phyloP scores from a whole-genome alignment of 2,888 invertebrate genomes.

The Pogonocherus hispidulus region DNA sequence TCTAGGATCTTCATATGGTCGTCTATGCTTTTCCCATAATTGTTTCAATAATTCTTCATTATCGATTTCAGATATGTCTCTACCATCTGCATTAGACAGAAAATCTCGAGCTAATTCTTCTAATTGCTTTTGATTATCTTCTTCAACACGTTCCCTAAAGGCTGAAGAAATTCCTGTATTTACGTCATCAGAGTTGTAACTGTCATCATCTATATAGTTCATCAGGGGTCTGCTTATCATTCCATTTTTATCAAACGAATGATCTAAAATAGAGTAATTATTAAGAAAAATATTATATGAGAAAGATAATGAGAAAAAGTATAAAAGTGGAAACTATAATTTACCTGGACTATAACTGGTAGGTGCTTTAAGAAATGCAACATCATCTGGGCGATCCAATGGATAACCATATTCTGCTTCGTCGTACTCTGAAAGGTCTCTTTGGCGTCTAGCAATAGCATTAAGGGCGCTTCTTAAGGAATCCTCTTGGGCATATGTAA shows the following conservation, averaged over 20 bases:
- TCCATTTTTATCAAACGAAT: background rate
- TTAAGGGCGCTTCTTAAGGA: conserved; percentile 68
- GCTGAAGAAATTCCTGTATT: conserved; percentile 69
- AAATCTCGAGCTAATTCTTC: conserved; percentile 61
- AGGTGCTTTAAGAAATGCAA: conserved; percentile 52
- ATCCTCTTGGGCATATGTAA: conserved; percentile 64
- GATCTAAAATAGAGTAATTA: conserved; percentile 6
- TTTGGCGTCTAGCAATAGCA: conserved; percentile 69
- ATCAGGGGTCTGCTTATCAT: conserved; percentile 38
- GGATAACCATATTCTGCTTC: conserved; percentile 55
- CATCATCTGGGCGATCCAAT: conserved; percentile 54
- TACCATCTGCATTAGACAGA: conserved; percentile 57
- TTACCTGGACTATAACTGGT: conserved; percentile 46
- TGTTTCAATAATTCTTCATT: conserved; percentile 70
- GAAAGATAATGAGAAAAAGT: too few relatives aligned
- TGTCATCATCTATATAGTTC: conserved; percentile 58
- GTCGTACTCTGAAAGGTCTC: conserved; percentile 60
- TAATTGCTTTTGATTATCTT: conserved; percentile 69
- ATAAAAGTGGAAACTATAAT: background rate
- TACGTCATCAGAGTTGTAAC: conserved; percentile 44
- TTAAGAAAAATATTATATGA: background rate
- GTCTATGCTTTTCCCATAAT: conserved; percentile 70
- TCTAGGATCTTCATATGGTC: conserved; percentile 57
- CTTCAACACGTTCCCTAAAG: conserved; percentile 72
- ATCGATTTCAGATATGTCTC: conserved; percentile 47